Evolutionary conservation across 2,888 invertebrate species (phyloP), one percentile per base, ranked within the genome.

Genomic region (Idaea biselata): DNA sequence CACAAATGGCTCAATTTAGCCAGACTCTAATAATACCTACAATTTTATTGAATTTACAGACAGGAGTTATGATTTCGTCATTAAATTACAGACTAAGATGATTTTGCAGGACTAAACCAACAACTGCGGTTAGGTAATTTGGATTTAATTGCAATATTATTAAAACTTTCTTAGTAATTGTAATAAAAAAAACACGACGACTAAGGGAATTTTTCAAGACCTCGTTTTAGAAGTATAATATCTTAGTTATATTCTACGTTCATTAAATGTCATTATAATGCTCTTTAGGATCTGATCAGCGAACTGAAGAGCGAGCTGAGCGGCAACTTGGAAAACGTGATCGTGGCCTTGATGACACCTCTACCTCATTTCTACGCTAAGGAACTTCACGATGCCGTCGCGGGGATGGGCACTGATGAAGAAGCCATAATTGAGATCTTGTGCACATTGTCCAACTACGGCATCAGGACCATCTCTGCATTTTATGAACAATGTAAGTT

Each of bases 361-460:
- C 89, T 97, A 68, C 96, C 96, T 11, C 97, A 97, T 87, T 98
- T 96, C 93, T 97, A 98, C 89, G 98, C 98, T 64, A 96, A 96
- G 88, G 97, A 97, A 83, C 91, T 98, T 62, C 96, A 97, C 80
- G 96, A 97, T 80, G 98, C 98, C 60, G 96, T 98, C 64, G 88
- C 95, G 72, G 98, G 98, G 33, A 58, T 97, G 58, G 98, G 98
- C 60, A 98, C 98, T 18, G 97, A 97, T 77, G 97, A 97, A 80
- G 96, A 96, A 79, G 97, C 97, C 59, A 95, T 99, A 79, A 97
- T 98, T 70, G 98, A 99, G 90, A 97, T 98, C 79, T 94, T 98
- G 62, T 97, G 97, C 93, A 97, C 98, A 0, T 91, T 98, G 55
- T 97, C 97, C 76, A 98, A 98, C 88, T 97, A 97, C 77, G 97